Percentiles rank a stretch among this genome's conserved stretches.
Conservation (phyloP, 2,888 invertebrate genomes). For the Ochropleura leucogaster region DNA sequence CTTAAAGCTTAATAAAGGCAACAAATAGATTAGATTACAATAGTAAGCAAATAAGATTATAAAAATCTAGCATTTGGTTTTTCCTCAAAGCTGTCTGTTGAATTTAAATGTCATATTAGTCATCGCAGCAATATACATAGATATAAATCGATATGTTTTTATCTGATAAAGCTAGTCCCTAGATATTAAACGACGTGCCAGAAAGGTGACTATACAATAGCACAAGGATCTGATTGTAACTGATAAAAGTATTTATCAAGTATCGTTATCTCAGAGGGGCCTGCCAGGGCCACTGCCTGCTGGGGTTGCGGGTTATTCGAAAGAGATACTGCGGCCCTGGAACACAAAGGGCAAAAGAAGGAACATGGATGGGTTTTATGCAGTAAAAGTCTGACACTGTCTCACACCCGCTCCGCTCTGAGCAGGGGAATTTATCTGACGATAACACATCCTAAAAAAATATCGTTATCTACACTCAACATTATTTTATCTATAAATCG, state of each 20-base stretch:
- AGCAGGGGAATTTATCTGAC: too few relatives aligned
- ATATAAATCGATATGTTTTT: conserved; percentile 1
- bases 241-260: conserved; percentile 41
- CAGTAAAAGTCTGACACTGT: too few relatives aligned
- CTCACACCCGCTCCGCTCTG: too few relatives aligned
- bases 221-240: conserved; percentile 17
- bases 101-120: conserved; percentile 9
- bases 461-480: conserved; percentile 23
- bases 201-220: conserved; percentile 14
- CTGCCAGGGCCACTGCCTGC: too few relatives aligned
- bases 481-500: conserved; percentile 48
- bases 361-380: too few relatives aligned
- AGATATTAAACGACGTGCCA: not conserved
- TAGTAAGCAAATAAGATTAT: not conserved
- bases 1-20: not conserved
- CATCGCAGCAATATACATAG: conserved; percentile 28
- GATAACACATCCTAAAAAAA: too few relatives aligned
- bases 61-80: not conserved
- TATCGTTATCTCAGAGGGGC: conserved; percentile 18
- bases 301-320: too few relatives aligned
- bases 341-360: too few relatives aligned
- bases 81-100: not conserved
- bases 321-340: too few relatives aligned
- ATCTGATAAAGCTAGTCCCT: conserved; percentile 1
- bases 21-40: not conserved